phyloP scores from a whole-genome alignment of 2,113 vertebrate species.

The Ardeotis arabs region DNA sequence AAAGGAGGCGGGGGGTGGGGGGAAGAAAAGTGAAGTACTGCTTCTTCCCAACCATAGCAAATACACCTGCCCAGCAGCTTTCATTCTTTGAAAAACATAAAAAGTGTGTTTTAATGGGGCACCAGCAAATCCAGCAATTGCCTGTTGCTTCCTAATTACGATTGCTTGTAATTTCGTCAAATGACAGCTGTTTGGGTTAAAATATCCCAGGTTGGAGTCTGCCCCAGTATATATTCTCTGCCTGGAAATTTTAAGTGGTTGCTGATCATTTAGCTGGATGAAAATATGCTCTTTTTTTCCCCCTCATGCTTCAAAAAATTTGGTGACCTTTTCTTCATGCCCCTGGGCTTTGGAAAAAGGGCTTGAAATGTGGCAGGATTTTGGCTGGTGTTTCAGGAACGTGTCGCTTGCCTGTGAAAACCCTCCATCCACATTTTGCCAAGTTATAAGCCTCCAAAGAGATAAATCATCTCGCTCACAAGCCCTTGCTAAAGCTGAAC shows the following conservation, averaged over 20 bases:
- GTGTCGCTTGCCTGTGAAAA: not conserved
- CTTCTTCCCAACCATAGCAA: not conserved
- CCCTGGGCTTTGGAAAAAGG: not conserved
- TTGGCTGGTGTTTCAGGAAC: not conserved
- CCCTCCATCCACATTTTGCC: not conserved
- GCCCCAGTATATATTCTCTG: not conserved
- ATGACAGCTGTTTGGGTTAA: not conserved
- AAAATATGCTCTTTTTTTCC: not conserved
- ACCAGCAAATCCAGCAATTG: not conserved
- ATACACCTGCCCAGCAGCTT: not conserved
- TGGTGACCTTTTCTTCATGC: conserved; percentile 17
- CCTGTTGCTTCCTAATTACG: not conserved
- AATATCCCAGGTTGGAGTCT: not conserved
- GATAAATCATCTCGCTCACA: not conserved
- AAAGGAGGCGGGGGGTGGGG: not conserved
- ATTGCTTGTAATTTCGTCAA: not conserved
- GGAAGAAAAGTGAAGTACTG: not conserved
- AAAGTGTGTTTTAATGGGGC: not conserved
- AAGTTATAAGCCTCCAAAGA: not conserved
- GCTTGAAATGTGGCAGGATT: conserved; percentile 9
- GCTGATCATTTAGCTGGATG: not conserved
- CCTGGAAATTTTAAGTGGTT: conserved; percentile 14
- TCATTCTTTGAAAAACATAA: not conserved
- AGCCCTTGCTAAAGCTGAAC: not conserved
- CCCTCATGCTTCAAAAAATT: not conserved